Base-by-base conservation (phyloP, 1,140 invertebrate genomes). In the Steinernema khuongi region DNA sequence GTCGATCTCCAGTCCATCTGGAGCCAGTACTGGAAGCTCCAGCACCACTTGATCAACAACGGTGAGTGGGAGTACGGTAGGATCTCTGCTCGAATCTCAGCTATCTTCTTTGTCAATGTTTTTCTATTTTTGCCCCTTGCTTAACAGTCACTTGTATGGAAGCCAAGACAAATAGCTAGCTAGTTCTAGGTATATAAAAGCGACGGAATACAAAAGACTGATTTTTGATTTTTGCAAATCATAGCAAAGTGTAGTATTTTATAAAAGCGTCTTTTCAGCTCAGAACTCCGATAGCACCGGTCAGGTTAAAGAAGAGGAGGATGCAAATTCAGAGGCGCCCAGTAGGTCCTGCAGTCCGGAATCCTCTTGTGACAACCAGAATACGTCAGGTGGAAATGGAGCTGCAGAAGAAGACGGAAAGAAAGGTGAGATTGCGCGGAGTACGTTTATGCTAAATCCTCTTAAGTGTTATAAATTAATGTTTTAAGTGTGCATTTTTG, bases 21-120 rank as follows among this genome's bases (percentile, higher is more conserved):
- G 50, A 60, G 50, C 26, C 50, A 60, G 22, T 60, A 60, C 22
- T 60, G 50, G 50, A 60, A 60, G 50, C 22, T 60, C 14, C 50
- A 60, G 50, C 50, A 60, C 11, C 50, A 60, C 26, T 22, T 60
- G 50, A 60, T 60, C 4, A 22, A 22, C 19, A 60, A 60, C 2
- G 7, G 50, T 22, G 7, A 60, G 50, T 22, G 36, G 50, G 50
- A 60, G 7, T 60, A 60, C 50, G 4, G 50, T 60, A 22, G 50
- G 36, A 11, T 60, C 26, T 26, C 22, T n/a, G 50, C 11, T 7
- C 50, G 26, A 22, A 60, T 7, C 26, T 14, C 14, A 7, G 50
- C 14, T 7, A 2, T 22, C 14, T n/a, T n/a, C n/a, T n/a, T n/a
- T n/a, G n/a, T n/a, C n/a, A n/a, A n/a, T n/a, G n/a, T n/a, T n/a